These are phyloP conservation scores for Hipparchia sbordonii DNA, from an alignment of 2,888 invertebrate genomes.

Conservation along the genomic window DNA sequence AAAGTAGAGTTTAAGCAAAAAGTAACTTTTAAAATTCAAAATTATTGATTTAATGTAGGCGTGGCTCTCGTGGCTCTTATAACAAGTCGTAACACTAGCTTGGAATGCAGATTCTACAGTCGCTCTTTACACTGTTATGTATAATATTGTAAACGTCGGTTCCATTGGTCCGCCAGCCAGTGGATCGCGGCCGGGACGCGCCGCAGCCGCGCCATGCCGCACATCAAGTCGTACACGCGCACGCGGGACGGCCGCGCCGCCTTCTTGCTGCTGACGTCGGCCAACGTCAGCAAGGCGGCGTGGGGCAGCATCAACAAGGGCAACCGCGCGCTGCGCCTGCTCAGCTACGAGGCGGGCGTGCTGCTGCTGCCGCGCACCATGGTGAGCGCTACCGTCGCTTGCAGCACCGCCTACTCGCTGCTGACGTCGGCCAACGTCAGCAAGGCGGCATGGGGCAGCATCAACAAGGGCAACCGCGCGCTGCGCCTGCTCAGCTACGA, in stretches of 20 bases:
- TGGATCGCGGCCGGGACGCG: slow-evolving; percentile 90
- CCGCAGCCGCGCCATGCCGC: slow-evolving; percentile 95
- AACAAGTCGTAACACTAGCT: too few species aligned
- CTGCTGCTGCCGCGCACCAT: slow-evolving; percentile 92
- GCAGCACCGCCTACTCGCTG: slow-evolving; percentile 87
- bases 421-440: slow-evolving; percentile 97
- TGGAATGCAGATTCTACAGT: too few species aligned
- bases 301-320: slow-evolving; percentile 91
- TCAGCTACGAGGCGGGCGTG: slow-evolving; percentile 96
- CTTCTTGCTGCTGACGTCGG: slow-evolving; percentile 95
- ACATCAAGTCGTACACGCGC: slow-evolving; percentile 95
- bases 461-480: slow-evolving; percentile 82
- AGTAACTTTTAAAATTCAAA: too few species aligned
- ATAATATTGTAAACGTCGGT: neutral
- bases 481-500: slow-evolving; percentile 93
- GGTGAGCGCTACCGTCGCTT: slow-evolving; percentile 76
- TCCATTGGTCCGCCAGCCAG: slow-evolving; percentile 77
- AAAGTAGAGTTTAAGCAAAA: too few species aligned
- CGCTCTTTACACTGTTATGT: too few species aligned
- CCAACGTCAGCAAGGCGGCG: slow-evolving; percentile 98
- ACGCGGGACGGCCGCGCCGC: slow-evolving; percentile 88
- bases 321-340: slow-evolving; percentile 84
- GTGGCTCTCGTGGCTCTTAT: too few species aligned
- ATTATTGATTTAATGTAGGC: too few species aligned
- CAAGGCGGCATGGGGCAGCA: slow-evolving; percentile 97